Evolutionary conservation across 2,888 invertebrate genomes (phyloP).

Genomic region (Tyria jacobaeae): DNA sequence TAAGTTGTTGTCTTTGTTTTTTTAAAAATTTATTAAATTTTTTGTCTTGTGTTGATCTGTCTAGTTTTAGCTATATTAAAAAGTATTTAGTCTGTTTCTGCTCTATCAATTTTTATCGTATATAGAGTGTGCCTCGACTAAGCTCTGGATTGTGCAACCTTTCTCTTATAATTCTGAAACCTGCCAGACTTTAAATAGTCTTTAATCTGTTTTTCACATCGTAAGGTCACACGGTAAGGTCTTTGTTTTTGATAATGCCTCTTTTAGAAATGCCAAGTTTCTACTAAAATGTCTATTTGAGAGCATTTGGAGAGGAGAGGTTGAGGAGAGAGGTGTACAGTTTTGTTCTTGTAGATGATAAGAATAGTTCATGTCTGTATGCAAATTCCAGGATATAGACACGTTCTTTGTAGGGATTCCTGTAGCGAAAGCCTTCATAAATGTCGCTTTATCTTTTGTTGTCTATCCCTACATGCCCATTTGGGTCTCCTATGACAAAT

Average conservation of each 20-base stretch:
- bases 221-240: background rate
- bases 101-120: background rate
- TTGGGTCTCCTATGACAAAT: background rate
- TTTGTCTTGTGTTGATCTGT: no score
- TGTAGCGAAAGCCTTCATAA: no score
- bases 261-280: background rate
- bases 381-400: no score
- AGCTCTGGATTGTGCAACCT: background rate
- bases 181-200: background rate
- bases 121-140: background rate
- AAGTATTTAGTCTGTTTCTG: no score
- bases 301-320: no score
- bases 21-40: no score
- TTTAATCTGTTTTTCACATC: background rate
- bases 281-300: no score
- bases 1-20: background rate
- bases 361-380: no score
- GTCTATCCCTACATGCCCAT: background rate
- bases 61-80: no score
- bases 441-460: background rate
- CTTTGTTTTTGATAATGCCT: background rate
- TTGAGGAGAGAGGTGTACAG: no score
- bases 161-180: background rate
- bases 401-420: no score
- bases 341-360: no score